Evolutionary conservation across 1,140 invertebrate species (phyloP).

Genomic region (honey bee (Apis mellifera)): DNA sequence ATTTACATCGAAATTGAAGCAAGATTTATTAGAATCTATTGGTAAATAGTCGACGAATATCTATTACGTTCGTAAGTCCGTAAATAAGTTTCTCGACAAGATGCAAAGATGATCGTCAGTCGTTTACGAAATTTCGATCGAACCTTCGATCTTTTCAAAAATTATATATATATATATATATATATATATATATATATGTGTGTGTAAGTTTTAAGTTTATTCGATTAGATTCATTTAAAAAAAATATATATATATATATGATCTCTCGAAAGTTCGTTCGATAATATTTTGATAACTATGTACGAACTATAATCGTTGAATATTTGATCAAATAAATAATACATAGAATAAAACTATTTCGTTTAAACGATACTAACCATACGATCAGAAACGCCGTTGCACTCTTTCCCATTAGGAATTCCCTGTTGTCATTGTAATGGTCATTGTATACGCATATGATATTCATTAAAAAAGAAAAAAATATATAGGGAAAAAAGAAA

Average conservation of each 20-base stretch:
- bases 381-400: not conserved
- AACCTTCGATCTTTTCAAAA: too few relatives aligned
- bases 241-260: too few relatives aligned
- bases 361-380: not conserved
- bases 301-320: not conserved
- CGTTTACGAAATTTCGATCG: too few relatives aligned
- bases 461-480: conserved; percentile 1
- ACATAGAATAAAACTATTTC: not conserved
- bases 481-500: not conserved
- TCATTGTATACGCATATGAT: not conserved
- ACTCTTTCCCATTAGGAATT: not conserved
- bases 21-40: not conserved
- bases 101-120: too few relatives aligned
- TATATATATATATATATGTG: too few relatives aligned
- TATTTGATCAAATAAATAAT: not conserved
- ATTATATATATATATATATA: too few relatives aligned
- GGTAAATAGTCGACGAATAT: not conserved
- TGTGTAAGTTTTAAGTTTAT: not conserved
- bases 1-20: not conserved
- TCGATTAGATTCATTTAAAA: too few relatives aligned
- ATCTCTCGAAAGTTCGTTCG: not conserved
- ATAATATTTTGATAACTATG: not conserved
- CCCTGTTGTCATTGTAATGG: not conserved
- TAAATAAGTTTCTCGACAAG: too few relatives aligned
- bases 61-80: not conserved